Evolutionary conservation across 2,113 vertebrate genomes (phyloP), one percentile per base, ranked within the genome.

Genomic region (Ursus arctos): DNA sequence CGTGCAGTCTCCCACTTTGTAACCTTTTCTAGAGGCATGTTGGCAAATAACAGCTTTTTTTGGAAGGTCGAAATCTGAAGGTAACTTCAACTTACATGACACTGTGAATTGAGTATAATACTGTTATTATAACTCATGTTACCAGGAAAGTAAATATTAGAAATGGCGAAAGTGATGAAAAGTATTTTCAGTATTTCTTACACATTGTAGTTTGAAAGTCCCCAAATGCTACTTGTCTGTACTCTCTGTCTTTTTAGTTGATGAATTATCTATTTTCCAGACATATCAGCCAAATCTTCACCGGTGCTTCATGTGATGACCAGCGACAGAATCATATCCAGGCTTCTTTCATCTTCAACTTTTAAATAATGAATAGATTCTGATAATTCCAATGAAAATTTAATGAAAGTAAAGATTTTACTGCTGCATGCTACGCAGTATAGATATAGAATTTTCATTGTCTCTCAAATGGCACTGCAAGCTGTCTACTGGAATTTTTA

Each of bases 131-230:
- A 51, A 51, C 15, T 83, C 65, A 0, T 71, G 65, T 96, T 97
- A 72, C 36, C 49, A 59, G 51, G 26, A 93, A 61, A 87, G 85
- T 79, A 84, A 84, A 63, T 96, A 31, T 43, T 77, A 2, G 61
- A 93, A 95, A 88, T 92, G 36, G 65, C 74, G 43, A 85, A 89
- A 72, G n/a, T 89, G 13, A 49, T 47, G 18, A 83, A 85, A 98
- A 88, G 88, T 59, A 33, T 86, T 59, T 76, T 53, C 51, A 95
- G 6, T 86, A 40, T 86, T 91, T 49, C 83, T 36, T 82, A 74
- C 59, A 61, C 40, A 21, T 43, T 65, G 47, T 53, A 91, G 33
- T 21, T 92, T 72, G 16, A 26, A 85, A 36, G 67, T 92, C 57
- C 36, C 55, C 3, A 72, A 94, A 53, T 91, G 40, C 53, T 28